Percentiles rank a stretch among this genome's conserved stretches.
Evolutionary conservation across 1,140 invertebrate genomes (phyloP).

Genomic region (Diachasmimorpha longicaudata): DNA sequence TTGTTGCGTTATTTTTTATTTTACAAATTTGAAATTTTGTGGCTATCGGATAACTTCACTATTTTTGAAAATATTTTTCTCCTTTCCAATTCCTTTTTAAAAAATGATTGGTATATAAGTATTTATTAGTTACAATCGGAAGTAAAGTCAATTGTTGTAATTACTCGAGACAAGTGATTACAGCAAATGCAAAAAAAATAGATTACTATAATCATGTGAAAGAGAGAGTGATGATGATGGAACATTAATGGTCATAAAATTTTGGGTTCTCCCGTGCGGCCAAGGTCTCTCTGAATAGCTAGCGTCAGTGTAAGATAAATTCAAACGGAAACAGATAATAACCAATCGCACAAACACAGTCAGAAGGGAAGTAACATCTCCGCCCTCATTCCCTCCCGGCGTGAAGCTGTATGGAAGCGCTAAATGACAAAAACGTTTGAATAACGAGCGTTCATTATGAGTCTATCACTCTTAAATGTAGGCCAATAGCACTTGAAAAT

Average conservation of each 20-base stretch:
- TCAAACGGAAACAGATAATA: constrained; percentile 53
- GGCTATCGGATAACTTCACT: too few species aligned
- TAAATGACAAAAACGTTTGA: not conserved
- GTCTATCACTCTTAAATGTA: not conserved
- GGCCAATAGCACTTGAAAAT: not conserved
- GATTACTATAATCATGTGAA: too few species aligned
- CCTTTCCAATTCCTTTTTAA: too few species aligned
- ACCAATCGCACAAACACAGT: constrained; percentile 44
- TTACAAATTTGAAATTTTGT: too few species aligned
- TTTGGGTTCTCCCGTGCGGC: not conserved
- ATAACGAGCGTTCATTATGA: not conserved
- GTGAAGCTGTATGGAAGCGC: not conserved
- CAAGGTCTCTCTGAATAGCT: constrained; percentile 23
- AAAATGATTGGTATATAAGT: too few species aligned
- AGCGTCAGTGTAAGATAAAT: constrained; percentile 35
- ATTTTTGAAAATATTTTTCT: too few species aligned
- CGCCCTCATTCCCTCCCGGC: constrained; percentile 37
- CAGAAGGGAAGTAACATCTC: constrained; percentile 48
- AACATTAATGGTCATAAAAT: not conserved
- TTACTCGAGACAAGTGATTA: too few species aligned
- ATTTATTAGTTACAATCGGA: too few species aligned
- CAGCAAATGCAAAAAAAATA: too few species aligned
- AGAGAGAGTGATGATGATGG: too few species aligned
- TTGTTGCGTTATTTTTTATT: too few species aligned
- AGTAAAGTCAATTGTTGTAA: too few species aligned